phyloP scores from a whole-genome alignment of 2,888 invertebrate species.

The Adelognathus sp. region DNA sequence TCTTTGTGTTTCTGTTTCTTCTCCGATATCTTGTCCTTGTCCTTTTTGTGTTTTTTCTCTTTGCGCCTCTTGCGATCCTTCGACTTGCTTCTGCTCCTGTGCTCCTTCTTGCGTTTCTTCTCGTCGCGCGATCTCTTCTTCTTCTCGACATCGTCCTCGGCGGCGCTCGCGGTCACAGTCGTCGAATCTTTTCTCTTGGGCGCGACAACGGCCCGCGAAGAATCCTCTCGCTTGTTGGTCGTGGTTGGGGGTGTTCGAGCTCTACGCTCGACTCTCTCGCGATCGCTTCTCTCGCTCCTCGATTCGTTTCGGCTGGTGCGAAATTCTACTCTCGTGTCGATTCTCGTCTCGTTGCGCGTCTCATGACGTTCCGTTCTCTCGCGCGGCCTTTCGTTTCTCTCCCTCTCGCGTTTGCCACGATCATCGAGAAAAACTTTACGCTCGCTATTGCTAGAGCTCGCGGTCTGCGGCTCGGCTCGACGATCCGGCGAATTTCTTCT shows the following conservation, averaged over 20 bases:
- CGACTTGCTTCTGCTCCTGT: slow-evolving; percentile 76
- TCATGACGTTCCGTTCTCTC: slow-evolving; percentile 59
- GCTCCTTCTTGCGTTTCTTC: slow-evolving; percentile 76
- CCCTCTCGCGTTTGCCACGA: slow-evolving; percentile 75
- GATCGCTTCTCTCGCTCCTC: slow-evolving; percentile 74
- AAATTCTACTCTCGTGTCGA: slow-evolving; percentile 67
- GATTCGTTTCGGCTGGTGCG: slow-evolving; percentile 65
- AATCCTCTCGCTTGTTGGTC: slow-evolving; percentile 65
- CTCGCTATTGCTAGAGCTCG: slow-evolving; percentile 68
- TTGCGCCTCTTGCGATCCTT: slow-evolving; percentile 78
- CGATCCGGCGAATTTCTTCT: slow-evolving; percentile 75
- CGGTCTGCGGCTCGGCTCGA: slow-evolving; percentile 65
- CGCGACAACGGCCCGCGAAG: slow-evolving; percentile 45
- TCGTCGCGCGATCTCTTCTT: slow-evolving; percentile 71
- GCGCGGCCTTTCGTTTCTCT: slow-evolving; percentile 68
- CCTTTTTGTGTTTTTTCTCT: slow-evolving; percentile 82
- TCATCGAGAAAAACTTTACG: slow-evolving; percentile 78
- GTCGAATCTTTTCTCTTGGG: slow-evolving; percentile 71
- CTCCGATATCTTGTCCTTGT: slow-evolving; percentile 77
- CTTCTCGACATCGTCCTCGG: slow-evolving; percentile 74
- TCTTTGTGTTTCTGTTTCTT: slow-evolving; percentile 79
- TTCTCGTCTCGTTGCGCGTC: slow-evolving; percentile 20
- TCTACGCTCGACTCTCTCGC: slow-evolving; percentile 72
- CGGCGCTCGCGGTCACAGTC: slow-evolving; percentile 63
- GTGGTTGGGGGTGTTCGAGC: slow-evolving; percentile 72